Conservation (phyloP, 2,888 invertebrate genomes). For the Apoda limacodes region DNA sequence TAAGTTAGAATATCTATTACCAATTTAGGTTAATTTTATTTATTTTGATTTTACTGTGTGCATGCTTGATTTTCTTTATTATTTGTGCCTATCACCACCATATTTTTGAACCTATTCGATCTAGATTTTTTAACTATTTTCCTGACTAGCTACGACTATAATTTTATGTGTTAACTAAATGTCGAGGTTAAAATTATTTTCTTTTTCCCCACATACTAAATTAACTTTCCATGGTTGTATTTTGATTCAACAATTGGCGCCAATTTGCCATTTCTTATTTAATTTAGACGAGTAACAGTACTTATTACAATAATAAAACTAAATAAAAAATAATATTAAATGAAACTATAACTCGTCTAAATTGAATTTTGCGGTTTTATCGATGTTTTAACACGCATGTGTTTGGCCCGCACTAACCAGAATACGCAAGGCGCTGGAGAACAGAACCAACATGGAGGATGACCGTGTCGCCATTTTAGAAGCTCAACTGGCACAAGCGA, state of each 20-base stretch:
- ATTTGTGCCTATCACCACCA: constrained; percentile 50
- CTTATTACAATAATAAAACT: constrained; percentile 9
- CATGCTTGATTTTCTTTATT: constrained; percentile 42
- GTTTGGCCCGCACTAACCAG: constrained; percentile 74
- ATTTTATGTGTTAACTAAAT: too few species aligned
- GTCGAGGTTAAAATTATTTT: too few species aligned
- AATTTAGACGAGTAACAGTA: too few species aligned
- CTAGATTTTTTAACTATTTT: too few species aligned
- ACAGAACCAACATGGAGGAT: constrained; percentile 99
- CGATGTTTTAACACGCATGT: constrained; percentile 67
- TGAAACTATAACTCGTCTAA: not conserved
- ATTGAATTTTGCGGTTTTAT: constrained; percentile 14
- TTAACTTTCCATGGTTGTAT: too few species aligned
- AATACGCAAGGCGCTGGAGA: constrained; percentile 98
- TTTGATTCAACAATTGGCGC: too few species aligned
- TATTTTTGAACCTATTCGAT: constrained; percentile 37
- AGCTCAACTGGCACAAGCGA: constrained; percentile 97
- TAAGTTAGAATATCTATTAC: too few species aligned
- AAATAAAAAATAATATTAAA: not conserved
- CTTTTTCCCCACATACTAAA: too few species aligned
- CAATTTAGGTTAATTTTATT: too few species aligned
- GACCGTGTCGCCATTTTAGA: constrained; percentile 98
- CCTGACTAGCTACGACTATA: too few species aligned
- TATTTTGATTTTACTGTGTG: constrained; percentile 27
- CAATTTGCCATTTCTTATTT: too few species aligned